phyloP scores from a whole-genome alignment of 2,888 invertebrate species.

The Dasypogon diadema region DNA sequence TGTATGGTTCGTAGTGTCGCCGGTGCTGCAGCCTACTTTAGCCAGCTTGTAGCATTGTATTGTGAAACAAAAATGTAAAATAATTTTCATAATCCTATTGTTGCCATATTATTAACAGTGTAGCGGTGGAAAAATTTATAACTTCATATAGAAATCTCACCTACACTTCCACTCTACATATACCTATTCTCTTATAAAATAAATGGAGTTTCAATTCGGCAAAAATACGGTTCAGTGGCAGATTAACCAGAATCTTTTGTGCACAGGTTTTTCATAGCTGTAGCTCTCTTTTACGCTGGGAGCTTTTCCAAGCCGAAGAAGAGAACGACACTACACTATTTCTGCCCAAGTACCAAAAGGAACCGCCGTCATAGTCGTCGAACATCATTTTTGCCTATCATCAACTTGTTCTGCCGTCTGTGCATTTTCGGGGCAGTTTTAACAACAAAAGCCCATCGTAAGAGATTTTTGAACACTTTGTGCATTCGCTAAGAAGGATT shows the following conservation, averaged over 20 bases:
- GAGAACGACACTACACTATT: neutral
- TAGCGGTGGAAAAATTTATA: no score
- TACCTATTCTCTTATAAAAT: no score
- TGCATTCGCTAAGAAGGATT: neutral
- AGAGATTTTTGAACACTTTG: neutral
- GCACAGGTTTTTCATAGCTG: conserved; percentile 8
- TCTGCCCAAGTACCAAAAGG: neutral
- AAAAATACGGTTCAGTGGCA: conserved; percentile 27
- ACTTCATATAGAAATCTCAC: no score
- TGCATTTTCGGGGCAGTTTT: conserved; percentile 31
- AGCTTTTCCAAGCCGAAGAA: neutral
- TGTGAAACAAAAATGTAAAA: no score
- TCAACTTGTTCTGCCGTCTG: conserved; percentile 38
- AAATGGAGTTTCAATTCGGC: conserved; percentile 15
- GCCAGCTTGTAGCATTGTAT: no score
- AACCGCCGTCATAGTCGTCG: no score
- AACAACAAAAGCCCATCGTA: neutral
- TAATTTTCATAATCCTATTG: no score
- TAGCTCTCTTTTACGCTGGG: neutral
- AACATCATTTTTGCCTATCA: conserved; percentile 32
- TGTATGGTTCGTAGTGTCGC: no score
- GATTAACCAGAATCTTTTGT: neutral
- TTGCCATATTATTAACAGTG: no score
- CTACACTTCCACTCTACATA: no score
- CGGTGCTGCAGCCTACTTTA: no score